Percentiles rank a stretch among this genome's conserved stretches.
phyloP scores from a whole-genome alignment of 2,888 invertebrate genomes.

The Agriotes lineatus region DNA sequence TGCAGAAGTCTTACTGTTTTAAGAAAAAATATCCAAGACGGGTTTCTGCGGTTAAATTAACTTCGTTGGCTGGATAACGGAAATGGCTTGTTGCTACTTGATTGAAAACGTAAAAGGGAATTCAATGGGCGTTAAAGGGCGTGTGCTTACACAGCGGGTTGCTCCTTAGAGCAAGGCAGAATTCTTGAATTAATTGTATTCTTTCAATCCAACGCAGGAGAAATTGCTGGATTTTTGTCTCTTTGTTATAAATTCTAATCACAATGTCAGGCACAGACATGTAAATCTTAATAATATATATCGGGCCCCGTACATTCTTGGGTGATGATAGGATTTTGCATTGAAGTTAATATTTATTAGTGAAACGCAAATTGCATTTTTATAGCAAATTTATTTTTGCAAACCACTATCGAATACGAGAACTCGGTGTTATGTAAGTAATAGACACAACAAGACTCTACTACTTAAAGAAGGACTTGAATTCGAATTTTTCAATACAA shows the following conservation, averaged over 20 bases:
- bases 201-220: constrained; percentile 4
- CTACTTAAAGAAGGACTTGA: too few relatives aligned
- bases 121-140: constrained; percentile 45
- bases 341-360: too few relatives aligned
- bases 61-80: constrained; percentile 28
- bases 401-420: too few relatives aligned
- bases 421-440: too few relatives aligned
- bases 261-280: neutral
- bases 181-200: constrained; percentile 23
- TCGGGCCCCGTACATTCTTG: too few relatives aligned
- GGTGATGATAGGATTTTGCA: too few relatives aligned
- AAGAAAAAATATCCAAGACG: constrained; percentile 10
- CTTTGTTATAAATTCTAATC: neutral
- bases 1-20: neutral
- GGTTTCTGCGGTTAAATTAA: constrained; percentile 32
- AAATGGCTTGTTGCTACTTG: constrained; percentile 40
- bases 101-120: constrained; percentile 44
- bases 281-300: too few relatives aligned
- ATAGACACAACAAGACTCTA: too few relatives aligned
- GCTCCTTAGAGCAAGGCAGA: constrained; percentile 4
- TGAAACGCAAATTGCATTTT: too few relatives aligned
- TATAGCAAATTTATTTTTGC: too few relatives aligned
- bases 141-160: constrained; percentile 39
- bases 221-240: neutral
- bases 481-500: neutral